A percentile compares a stretch with the other conserved stretches of the same genome.
Evolutionary conservation across 23 tunicate species (phyloP).

Genomic region (Botrylloides violaceus): DNA sequence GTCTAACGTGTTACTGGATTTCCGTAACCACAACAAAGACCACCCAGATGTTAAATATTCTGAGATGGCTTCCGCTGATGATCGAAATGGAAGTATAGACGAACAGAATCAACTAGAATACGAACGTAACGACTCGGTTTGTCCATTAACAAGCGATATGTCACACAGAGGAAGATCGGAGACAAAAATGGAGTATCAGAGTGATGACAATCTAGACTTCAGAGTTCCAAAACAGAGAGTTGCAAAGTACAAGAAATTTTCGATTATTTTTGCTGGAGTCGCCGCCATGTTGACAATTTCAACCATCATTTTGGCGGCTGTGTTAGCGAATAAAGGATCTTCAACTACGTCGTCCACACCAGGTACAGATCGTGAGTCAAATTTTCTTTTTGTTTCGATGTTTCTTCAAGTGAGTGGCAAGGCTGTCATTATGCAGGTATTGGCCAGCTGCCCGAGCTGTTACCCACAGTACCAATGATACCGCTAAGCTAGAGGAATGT

Average conservation of each 20-base stretch:
- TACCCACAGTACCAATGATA: too few relatives aligned
- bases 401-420: too few relatives aligned
- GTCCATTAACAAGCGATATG: not conserved
- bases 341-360: too few relatives aligned
- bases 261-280: not conserved
- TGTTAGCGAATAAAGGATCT: too few relatives aligned
- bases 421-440: too few relatives aligned
- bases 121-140: not conserved
- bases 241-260: not conserved
- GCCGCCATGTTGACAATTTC: not conserved
- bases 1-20: too few relatives aligned
- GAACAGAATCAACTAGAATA: not conserved
- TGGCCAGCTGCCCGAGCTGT: too few relatives aligned
- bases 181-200: not conserved
- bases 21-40: too few relatives aligned
- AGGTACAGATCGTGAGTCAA: too few relatives aligned
- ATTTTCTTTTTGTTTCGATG: too few relatives aligned
- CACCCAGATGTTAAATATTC: not conserved
- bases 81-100: not conserved
- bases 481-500: too few relatives aligned
- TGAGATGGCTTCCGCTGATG: not conserved
- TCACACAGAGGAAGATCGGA: not conserved
- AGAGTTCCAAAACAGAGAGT: too few relatives aligned
- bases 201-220: not conserved
- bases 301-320: not conserved